phyloP scores from a whole-genome alignment of 23 tunicate genomes.

The Oikopleura vanhoeffeni region DNA sequence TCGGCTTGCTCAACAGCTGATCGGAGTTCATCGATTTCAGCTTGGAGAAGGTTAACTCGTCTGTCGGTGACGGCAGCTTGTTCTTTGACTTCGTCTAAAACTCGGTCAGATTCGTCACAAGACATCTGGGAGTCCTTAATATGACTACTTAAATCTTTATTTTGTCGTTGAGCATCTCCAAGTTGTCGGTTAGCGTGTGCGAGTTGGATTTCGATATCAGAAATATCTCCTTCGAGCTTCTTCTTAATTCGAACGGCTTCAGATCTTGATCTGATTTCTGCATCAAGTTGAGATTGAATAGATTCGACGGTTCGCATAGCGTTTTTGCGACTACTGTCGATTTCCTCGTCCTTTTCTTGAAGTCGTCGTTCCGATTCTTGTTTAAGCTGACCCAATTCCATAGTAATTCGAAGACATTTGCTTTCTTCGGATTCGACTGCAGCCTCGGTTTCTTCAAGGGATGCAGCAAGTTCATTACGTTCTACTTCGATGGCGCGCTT shows the following conservation, averaged over 20 bases:
- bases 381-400: constrained; percentile 88
- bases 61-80: not conserved
- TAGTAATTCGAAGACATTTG: constrained; percentile 76
- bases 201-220: constrained; percentile 71
- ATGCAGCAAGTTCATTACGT: constrained; percentile 52
- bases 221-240: constrained; percentile 56
- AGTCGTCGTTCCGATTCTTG: constrained; percentile 82
- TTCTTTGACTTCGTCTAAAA: not conserved
- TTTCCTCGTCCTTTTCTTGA: constrained; percentile 97
- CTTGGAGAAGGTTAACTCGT: not conserved
- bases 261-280: constrained; percentile 72
- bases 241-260: too few relatives aligned
- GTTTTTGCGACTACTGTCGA: constrained; percentile 48
- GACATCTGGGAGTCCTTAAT: not conserved
- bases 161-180: constrained; percentile 20
- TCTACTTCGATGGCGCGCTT: constrained; percentile 87
- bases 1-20: too few relatives aligned
- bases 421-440: constrained; percentile 91
- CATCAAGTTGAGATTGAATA: constrained; percentile 75
- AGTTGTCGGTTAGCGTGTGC: constrained; percentile 81
- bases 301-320: constrained; percentile 74
- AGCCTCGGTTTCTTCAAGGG: too few relatives aligned
- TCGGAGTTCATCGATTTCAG: constrained; percentile 54
- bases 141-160: not conserved
- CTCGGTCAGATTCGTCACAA: not conserved